Evolutionary conservation across 1,140 invertebrate species (phyloP).

Genomic region (Venturia canescens): DNA sequence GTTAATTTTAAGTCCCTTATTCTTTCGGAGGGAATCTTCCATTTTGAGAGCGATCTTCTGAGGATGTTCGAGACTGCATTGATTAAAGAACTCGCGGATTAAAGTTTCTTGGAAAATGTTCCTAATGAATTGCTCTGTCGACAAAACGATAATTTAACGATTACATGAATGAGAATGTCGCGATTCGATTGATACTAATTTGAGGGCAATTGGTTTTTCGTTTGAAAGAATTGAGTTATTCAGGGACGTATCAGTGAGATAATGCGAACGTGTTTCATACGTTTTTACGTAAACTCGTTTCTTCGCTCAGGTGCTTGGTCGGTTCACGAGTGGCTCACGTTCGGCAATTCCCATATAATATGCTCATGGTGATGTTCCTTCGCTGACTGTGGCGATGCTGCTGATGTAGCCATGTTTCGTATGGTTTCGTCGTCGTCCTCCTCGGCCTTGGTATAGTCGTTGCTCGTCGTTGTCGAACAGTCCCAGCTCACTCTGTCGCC

Average conservation of each 20-base stretch:
- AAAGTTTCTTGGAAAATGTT: too few relatives aligned
- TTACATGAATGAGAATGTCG: not conserved
- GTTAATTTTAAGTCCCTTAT: too few relatives aligned
- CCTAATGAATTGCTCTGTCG: too few relatives aligned
- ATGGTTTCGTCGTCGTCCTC: constrained; percentile 31
- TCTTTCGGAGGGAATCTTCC: too few relatives aligned
- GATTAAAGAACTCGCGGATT: too few relatives aligned
- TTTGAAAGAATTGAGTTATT: constrained; percentile 3
- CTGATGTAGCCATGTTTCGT: constrained; percentile 41
- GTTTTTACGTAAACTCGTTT: constrained; percentile 44
- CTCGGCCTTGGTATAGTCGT: constrained; percentile 1
- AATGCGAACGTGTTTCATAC: constrained; percentile 21
- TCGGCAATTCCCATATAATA: constrained; percentile 27
- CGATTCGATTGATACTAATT: not conserved
- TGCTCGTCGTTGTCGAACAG: constrained; percentile 28
- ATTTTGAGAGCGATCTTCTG: too few relatives aligned
- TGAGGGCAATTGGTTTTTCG: not conserved
- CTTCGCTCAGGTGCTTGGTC: constrained; percentile 30
- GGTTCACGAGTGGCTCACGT: not conserved
- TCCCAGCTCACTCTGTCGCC: constrained; percentile 20
- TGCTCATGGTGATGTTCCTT: not conserved
- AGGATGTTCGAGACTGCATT: too few relatives aligned
- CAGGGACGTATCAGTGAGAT: constrained; percentile 13
- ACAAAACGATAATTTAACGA: too few relatives aligned
- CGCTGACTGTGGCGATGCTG: not conserved